Percentiles rank a stretch among this genome's conserved stretches.
phyloP scores from a whole-genome alignment of 2,888 invertebrate genomes.

The Catocala fraxini region DNA sequence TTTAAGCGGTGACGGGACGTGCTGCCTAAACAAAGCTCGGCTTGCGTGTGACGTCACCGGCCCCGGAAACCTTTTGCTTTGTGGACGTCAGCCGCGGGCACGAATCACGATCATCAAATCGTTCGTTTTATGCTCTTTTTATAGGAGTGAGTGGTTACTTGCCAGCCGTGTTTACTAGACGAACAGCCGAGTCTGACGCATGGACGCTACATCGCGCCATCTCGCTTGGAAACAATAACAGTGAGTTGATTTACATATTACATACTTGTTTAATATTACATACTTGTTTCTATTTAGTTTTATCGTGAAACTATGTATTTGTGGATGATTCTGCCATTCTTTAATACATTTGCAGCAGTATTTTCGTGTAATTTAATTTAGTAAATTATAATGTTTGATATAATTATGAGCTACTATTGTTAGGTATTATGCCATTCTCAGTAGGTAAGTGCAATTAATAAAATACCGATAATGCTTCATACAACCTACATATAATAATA shows the following conservation, averaged over 20 bases:
- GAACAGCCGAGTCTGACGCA: constrained; percentile 95
- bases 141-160: constrained; percentile 92
- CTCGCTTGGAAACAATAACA: constrained; percentile 78
- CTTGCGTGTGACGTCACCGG: constrained; percentile 5
- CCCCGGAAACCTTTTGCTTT: constrained; percentile 1
- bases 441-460: too few species aligned
- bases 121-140: constrained; percentile 20
- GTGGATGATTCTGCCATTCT: too few species aligned
- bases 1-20: background rate
- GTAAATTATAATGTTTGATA: too few species aligned
- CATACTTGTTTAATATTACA: too few species aligned
- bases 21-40: constrained; percentile 4
- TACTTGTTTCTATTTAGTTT: background rate
- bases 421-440: too few species aligned
- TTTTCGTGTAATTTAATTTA: too few species aligned
- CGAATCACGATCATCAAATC: constrained; percentile 6
- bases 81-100: constrained; percentile 7
- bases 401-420: too few species aligned
- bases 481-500: too few species aligned
- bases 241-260: constrained; percentile 50
- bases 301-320: too few species aligned
- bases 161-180: constrained; percentile 93
- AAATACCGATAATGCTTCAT: too few species aligned
- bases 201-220: constrained; percentile 95
- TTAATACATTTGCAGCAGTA: too few species aligned